Evolutionary conservation across 2,113 vertebrate genomes (phyloP), one percentile per base, ranked within the genome.

Genomic region (Dasyprocta punctata): DNA sequence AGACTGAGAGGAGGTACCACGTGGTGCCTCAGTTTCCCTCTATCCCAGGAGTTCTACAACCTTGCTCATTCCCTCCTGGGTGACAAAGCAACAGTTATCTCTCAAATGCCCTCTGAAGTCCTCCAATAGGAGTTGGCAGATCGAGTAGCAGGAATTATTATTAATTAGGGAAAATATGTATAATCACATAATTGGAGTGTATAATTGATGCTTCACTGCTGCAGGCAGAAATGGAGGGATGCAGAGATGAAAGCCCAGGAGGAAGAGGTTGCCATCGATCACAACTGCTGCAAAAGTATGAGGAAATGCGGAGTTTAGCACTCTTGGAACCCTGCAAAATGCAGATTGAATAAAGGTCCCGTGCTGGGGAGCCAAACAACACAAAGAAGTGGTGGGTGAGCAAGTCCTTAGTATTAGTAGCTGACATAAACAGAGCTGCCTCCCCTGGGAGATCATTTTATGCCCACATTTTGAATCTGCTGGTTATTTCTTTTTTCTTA

Each of bases 81-180:
- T 65, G 86, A 86, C 56, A 52, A 1, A 36, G 36, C 67, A 58
- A 19, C n/a, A 19, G 77, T 93, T 73, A 86, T 65, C 28, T 95
- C 88, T 85, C 11, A 0, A 60, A 87, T 58, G 67, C 41, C 61
- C 94, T 92, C 92, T 90, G 58, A 95, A 81, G 95, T 81, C 85
- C 87, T 94, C 96, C 88, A 86, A 52, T 73, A 80, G 69, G 88
- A 95, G 87, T 8, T 60, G 88, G 82, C 60, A 60, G 71, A 54
- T 87, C 71, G 83, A 96, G 86, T 52, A 92, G 90, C 90, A 95
- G 94, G 89, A 96, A 95, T 95, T 89, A 96, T 96, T 97, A 97
- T 92, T 98, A 97, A 98, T 97, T 96, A 96, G 94, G 86, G 90
- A 84, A 97, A 98, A 97, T 96, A 93, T 89, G 94, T 97, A 60